phyloP scores from a whole-genome alignment of 2,888 invertebrate genomes.

The Periphyllus acericola region DNA sequence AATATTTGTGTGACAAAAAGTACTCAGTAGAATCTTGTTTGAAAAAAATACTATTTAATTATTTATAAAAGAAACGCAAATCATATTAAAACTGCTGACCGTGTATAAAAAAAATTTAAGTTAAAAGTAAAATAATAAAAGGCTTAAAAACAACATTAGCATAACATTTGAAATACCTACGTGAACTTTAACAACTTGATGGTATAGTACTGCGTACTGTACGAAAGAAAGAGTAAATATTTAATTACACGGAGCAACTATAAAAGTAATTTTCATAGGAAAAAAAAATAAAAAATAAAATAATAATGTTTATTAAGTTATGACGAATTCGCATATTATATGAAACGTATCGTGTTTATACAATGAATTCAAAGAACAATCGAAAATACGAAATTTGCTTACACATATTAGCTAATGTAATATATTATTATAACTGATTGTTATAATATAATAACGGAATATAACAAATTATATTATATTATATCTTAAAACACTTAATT shows the following conservation, averaged over 20 bases:
- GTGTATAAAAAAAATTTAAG: background rate
- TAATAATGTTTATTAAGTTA: background rate
- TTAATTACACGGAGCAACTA: background rate
- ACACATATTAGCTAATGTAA: no score
- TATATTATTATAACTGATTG: no score
- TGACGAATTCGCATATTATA: background rate
- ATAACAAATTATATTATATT: no score
- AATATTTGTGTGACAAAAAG: background rate
- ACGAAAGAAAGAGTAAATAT: background rate
- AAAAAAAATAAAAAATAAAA: background rate
- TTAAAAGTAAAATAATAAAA: background rate
- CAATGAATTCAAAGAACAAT: no score
- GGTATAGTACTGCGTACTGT: background rate
- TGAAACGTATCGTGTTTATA: background rate
- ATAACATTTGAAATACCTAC: background rate
- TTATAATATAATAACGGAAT: no score
- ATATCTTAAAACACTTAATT: no score
- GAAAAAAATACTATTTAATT: background rate
- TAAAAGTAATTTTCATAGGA: background rate
- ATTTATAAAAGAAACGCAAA: background rate
- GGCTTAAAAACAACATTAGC: background rate
- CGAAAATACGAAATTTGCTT: no score
- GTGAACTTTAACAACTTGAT: background rate
- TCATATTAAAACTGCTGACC: background rate
- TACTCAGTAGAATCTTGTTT: background rate